Evolutionary conservation across 2,797 vertebrate genomes (phyloP).

Genomic region (Syncerus caffer): DNA sequence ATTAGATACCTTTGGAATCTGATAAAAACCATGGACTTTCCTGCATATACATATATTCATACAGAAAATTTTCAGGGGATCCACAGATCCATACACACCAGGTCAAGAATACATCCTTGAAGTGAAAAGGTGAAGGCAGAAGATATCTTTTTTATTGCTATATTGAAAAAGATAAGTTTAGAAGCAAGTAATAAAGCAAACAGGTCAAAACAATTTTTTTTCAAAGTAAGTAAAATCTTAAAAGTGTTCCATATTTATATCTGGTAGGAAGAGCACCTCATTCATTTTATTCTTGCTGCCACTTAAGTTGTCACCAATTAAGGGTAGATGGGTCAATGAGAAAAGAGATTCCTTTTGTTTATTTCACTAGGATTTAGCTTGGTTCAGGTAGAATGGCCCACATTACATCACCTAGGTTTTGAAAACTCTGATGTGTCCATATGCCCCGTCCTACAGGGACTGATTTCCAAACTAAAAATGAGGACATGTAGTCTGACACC

Average conservation of each 20-base stretch:
- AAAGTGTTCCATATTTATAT: neutral
- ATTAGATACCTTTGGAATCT: neutral
- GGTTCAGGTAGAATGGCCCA: neutral
- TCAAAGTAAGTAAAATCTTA: neutral
- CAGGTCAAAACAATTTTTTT: neutral
- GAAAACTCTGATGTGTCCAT: neutral
- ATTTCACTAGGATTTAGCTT: neutral
- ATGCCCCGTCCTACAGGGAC: neutral
- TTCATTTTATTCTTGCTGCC: neutral
- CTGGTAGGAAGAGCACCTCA: neutral
- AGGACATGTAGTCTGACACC: neutral
- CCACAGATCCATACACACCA: neutral
- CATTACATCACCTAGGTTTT: neutral
- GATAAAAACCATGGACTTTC: neutral
- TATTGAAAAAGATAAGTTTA: neutral
- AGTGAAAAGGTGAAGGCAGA: neutral
- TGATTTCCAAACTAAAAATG: slow-evolving; percentile 39
- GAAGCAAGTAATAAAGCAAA: neutral
- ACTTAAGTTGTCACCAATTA: neutral
- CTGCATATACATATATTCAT: neutral
- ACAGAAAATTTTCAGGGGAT: neutral
- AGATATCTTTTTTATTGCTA: neutral
- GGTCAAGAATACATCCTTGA: neutral
- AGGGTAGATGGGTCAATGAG: neutral
- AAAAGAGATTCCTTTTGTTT: neutral